Evolutionary conservation across 37 sponge, comb jelly and placozoan species (phyloP).

Genomic region (Geodia barretti): DNA sequence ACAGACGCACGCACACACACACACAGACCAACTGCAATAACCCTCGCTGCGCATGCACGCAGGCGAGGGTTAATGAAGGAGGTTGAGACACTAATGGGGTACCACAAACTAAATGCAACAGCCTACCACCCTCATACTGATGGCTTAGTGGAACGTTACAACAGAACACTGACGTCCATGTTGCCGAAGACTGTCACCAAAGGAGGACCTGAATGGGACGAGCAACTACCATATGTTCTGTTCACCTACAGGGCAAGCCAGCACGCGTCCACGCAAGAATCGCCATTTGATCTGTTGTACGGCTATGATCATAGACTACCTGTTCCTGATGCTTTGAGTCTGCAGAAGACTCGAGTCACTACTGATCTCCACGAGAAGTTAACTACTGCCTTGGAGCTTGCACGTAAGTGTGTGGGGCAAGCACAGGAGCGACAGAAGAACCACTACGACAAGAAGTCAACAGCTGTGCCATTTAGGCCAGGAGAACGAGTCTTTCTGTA

Average conservation of each 20-base stretch:
- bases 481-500: slow-evolving; percentile 54
- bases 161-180: slow-evolving; percentile 26
- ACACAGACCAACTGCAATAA: too few species aligned
- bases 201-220: slow-evolving; percentile 28
- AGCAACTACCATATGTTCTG: slow-evolving; percentile 20
- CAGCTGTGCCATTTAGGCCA: not conserved
- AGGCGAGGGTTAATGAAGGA: too few species aligned
- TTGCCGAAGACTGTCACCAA: slow-evolving; percentile 18
- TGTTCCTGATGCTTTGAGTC: not conserved
- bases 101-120: too few species aligned
- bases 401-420: slow-evolving; percentile 3
- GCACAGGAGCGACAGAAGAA: slow-evolving; percentile 54
- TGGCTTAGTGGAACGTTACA: slow-evolving; percentile 48
- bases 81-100: too few species aligned
- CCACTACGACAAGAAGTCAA: slow-evolving; percentile 31
- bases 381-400: too few species aligned
- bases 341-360: not conserved
- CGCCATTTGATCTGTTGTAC: slow-evolving; percentile 38
- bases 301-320: slow-evolving; percentile 36
- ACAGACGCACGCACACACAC: too few species aligned
- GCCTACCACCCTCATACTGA: too few species aligned
- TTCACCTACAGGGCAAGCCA: slow-evolving; percentile 36
- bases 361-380: slow-evolving; percentile 7
- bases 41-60: too few species aligned
- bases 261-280: slow-evolving; percentile 26